Evolutionary conservation across 2,888 invertebrate genomes (phyloP), one percentile per base, ranked within the genome.

Genomic region (Caenorhabditis sp.): DNA sequence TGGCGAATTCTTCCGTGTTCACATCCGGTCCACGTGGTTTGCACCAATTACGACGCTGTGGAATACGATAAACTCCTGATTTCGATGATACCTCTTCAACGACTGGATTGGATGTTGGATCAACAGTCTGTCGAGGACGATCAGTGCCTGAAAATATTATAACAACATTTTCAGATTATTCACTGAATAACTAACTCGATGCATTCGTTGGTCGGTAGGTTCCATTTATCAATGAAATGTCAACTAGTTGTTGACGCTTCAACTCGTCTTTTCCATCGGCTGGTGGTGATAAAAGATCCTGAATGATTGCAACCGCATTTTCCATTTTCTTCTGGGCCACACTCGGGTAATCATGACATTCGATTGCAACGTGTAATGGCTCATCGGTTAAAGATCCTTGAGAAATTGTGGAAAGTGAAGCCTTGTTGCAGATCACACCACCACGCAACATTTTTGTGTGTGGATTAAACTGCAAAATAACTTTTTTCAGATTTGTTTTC

Each of bases 221-320:
- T 14, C 74, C 74, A 49, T 74, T 74, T 25, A 74, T 74, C 10
- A 74, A 53, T 12, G 74, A 69, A 21, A 74, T 74, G 26, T 74
- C 74, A n/a, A 74, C 74, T 8, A 74, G 38, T 54, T 74, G 74
- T 21, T 74, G 69, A 7, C 74, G 66, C 43, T 74, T 74, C 21
- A 74, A 58, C 50, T 74, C 74, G 26, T 74, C 74, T 57, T 70
- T 74, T 8, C 74, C 74, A 25, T 74, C 74, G 8, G 56, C 62
- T n/a, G 75, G 75, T 49, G 75, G 75, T 10, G 75, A 70, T 50
- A 75, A 50, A 20, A 75, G 49, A 3, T 64, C 59, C 3, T 56
- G 27, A 38, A 75, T 52, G 14, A 75, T 62, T n/a, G 23, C 17
- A 0, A 75, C 65, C 1, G 70, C 75, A 26, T 70, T 43, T 5